Evolutionary conservation across 2,113 vertebrate genomes (phyloP).

Genomic region (Archocentrus centrarchus): DNA sequence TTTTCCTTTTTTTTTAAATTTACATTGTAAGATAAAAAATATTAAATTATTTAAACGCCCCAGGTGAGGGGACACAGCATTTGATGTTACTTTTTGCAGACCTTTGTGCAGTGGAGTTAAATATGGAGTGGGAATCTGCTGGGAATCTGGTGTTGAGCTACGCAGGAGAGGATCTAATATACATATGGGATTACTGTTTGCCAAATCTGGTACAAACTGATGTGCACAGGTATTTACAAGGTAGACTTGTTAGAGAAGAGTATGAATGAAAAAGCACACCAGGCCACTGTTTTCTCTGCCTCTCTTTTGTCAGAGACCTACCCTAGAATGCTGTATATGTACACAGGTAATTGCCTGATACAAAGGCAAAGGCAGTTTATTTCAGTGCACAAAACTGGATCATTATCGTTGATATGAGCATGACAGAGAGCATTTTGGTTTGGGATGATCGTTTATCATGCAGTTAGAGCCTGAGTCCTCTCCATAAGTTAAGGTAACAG

Average conservation of each 20-base stretch:
- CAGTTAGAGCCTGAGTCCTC: background rate
- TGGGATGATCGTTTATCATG: slow-evolving; percentile 36
- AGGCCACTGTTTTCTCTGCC: slow-evolving; percentile 15
- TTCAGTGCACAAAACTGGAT: slow-evolving; percentile 66
- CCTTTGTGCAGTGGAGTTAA: background rate
- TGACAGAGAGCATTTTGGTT: slow-evolving; percentile 41
- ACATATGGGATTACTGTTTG: slow-evolving; percentile 43
- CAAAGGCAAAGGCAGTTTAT: slow-evolving; percentile 57
- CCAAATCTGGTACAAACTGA: slow-evolving; percentile 22
- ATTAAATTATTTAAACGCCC: background rate
- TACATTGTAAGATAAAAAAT: slow-evolving; percentile 3
- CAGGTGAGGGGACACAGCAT: background rate
- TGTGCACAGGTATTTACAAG: slow-evolving; percentile 28
- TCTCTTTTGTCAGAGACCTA: background rate
- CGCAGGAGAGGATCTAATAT: slow-evolving; percentile 9
- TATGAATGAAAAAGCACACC: slow-evolving; percentile 10
- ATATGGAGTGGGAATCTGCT: background rate
- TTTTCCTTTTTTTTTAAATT: background rate
- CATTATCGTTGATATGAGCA: slow-evolving; percentile 56
- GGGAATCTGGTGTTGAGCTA: slow-evolving; percentile 35
- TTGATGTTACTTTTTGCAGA: slow-evolving; percentile 17
- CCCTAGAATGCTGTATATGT: slow-evolving; percentile 39
- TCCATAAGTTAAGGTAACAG: slow-evolving; percentile 6
- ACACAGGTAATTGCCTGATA: slow-evolving; percentile 57
- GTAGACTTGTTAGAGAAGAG: background rate